Conservation (phyloP, 2,797 vertebrate genomes). For the Neomorphus geoffroyi region DNA sequence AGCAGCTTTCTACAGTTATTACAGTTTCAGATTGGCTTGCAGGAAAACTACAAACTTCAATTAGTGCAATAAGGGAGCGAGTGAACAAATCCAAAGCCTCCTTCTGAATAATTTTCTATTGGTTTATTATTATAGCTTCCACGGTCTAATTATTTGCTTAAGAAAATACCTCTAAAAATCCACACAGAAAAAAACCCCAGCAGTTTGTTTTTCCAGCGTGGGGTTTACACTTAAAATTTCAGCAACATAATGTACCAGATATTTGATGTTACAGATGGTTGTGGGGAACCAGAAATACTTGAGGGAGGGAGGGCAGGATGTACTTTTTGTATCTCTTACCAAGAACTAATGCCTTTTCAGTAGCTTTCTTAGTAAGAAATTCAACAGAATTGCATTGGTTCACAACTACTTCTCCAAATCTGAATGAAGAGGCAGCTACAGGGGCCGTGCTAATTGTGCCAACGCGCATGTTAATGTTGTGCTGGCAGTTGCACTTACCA, state of each 20-base stretch:
- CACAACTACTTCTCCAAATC: conserved; percentile 65
- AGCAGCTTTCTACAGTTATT: not conserved
- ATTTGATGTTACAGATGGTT: conserved; percentile 61
- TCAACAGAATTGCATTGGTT: conserved; percentile 50
- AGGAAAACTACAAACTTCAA: not conserved
- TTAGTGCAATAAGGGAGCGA: not conserved
- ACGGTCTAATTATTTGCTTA: conserved; percentile 9
- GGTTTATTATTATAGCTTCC: conserved; percentile 40
- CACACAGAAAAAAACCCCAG: not conserved
- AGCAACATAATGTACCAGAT: conserved; percentile 62
- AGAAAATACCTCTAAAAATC: conserved; percentile 53
- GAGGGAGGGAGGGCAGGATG: conserved; percentile 71
- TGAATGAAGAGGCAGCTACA: conserved; percentile 47
- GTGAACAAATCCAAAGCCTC: not conserved
- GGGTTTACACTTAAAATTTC: conserved; percentile 53
- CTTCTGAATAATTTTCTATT: conserved; percentile 40
- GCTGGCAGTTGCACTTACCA: not conserved
- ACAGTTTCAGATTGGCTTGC: not conserved
- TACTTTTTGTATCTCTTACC: conserved; percentile 65
- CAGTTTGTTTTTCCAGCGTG: conserved; percentile 55
- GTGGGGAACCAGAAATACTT: conserved; percentile 71
- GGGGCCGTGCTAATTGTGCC: conserved; percentile 10
- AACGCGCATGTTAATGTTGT: not conserved
- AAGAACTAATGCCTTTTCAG: conserved; percentile 58
- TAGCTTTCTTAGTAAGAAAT: conserved; percentile 64